Conservation (phyloP, 1,140 invertebrate genomes). For the Macrobrachium rosenbergii region DNA sequence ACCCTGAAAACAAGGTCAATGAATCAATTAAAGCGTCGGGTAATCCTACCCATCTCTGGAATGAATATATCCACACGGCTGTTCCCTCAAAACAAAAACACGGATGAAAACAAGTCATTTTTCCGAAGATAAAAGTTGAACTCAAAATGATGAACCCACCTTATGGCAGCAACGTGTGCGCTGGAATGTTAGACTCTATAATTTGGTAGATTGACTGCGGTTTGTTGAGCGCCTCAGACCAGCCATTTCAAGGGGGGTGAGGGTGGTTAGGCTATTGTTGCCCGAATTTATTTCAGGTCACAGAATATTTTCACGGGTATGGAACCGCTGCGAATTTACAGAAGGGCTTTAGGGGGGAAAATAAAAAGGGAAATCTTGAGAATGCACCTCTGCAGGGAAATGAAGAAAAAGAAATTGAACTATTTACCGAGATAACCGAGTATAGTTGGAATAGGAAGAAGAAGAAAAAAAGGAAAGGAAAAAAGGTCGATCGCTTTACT, state of each 20-base stretch:
- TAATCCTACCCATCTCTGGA: not conserved
- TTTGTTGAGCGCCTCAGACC: conserved; percentile 48
- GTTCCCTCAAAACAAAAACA: not conserved
- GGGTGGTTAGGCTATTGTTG: conserved; percentile 11
- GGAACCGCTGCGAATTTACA: conserved; percentile 17
- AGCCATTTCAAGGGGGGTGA: not conserved
- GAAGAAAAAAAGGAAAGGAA: too few species aligned
- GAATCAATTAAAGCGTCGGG: too few species aligned
- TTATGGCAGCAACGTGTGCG: conserved; percentile 21
- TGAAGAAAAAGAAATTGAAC: not conserved
- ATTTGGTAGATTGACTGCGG: conserved; percentile 49
- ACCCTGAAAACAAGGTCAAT: too few species aligned
- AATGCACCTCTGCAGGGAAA: not conserved
- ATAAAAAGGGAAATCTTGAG: not conserved
- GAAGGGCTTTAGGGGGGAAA: not conserved
- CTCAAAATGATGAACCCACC: not conserved
- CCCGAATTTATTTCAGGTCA: conserved; percentile 48
- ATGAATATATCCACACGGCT: not conserved
- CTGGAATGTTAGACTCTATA: conserved; percentile 33
- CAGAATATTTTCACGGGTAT: conserved; percentile 37
- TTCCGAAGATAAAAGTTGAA: not conserved
- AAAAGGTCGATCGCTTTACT: not conserved
- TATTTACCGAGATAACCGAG: not conserved
- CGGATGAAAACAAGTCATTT: not conserved
- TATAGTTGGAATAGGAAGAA: too few species aligned